Evolutionary conservation across 1,140 invertebrate species (phyloP), one percentile per base, ranked within the genome.

Genomic region (Drosophila prosaltans): DNA sequence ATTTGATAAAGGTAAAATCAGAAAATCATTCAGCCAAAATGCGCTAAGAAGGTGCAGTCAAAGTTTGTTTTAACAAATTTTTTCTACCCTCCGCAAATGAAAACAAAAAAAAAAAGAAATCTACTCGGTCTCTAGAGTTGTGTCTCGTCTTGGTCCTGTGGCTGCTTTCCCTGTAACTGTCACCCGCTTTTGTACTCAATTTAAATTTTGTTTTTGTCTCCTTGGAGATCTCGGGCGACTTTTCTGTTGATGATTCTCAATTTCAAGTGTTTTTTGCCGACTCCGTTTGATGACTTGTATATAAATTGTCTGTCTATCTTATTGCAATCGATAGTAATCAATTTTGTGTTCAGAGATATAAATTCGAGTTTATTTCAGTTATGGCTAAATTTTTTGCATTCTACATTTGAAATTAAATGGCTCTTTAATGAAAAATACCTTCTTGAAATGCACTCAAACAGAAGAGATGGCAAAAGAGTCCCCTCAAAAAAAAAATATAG

Each of bases 41-140:
- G 9, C 41, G 40, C 40, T 28, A 54, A 55, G 65, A 70, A 28
- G 59, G 65, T 70, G 61, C 67, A 57, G 28, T 41, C 55, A 65
- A 80, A 86, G 71, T 86, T 86, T 80, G 43, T 72, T 74, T 84
- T 80, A 78, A 78, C 67, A 61, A 79, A 73, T 51, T 51, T 51
- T 65, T 70, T 74, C 16, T 16, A 0, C 16, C 16, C 16, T 16
- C 16, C 16, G 16, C 16, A 16, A 16, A 40, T 64, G 62, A 66
- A 7, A 7, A 36, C 32, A 6, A 36, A 36, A 36, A 36, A 3
- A 3, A 36, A 3, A 36, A 36, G 0, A 36, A 36, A 4, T 36
- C 3, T 36, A 6, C 32, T 36, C 6, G 32, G 32, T 36, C 36
- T 45, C 55, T 36, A 9, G 24, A 24, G 24, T 51, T 30, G 40